Conservation (phyloP, 2,113 vertebrate genomes). For the Malurus alboscapulatus region DNA sequence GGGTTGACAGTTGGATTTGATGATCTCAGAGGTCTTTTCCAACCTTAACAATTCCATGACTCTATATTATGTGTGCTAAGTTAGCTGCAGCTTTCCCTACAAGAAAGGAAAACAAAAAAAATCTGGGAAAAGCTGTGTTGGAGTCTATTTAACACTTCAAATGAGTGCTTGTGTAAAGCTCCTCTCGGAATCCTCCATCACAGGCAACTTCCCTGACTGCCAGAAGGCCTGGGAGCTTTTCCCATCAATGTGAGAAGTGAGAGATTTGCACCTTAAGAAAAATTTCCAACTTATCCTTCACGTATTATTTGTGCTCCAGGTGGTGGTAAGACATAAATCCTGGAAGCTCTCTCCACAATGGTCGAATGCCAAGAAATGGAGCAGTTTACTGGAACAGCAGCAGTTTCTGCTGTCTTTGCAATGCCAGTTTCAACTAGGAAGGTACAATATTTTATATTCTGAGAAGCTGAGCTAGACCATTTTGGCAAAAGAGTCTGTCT, state of each 20-base stretch:
- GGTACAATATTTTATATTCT: slow-evolving; percentile 12
- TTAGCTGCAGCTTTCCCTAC: background rate
- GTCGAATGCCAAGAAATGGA: slow-evolving; percentile 2
- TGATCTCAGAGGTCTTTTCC: background rate
- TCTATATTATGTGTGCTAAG: background rate
- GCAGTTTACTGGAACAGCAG: slow-evolving; percentile 45
- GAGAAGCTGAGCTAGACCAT: background rate
- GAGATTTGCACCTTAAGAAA: slow-evolving; percentile 6
- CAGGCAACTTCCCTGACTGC: background rate
- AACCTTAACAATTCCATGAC: background rate
- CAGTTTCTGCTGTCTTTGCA: slow-evolving; percentile 10
- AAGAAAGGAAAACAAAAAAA: background rate
- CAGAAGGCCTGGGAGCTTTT: background rate
- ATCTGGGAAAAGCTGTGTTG: background rate
- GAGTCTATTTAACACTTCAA: background rate
- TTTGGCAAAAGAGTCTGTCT: slow-evolving; percentile 51
- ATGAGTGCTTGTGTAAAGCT: background rate
- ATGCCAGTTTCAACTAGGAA: slow-evolving; percentile 8
- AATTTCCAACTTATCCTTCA: background rate
- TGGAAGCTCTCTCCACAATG: background rate
- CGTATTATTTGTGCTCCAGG: background rate
- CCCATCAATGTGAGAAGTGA: background rate
- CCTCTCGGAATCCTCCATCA: background rate
- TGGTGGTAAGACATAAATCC: slow-evolving; percentile 32
- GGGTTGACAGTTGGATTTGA: background rate